phyloP scores from a whole-genome alignment of 2,888 invertebrate species.

The Diplolepis rosae region DNA sequence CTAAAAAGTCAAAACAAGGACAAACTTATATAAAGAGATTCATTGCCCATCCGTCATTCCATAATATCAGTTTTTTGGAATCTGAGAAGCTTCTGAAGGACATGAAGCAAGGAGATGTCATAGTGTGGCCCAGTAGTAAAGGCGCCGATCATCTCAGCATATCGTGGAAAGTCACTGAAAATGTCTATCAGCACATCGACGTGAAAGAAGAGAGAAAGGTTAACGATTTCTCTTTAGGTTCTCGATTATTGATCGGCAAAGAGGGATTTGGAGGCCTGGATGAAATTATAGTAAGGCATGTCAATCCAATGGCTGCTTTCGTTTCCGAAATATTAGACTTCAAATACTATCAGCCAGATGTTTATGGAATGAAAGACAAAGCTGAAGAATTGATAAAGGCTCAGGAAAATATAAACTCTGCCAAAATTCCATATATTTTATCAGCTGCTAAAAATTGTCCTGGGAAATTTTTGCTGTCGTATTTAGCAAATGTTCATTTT shows the following conservation, averaged over 20 bases:
- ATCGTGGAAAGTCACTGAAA: slow-evolving; percentile 97
- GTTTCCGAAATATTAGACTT: slow-evolving; percentile 92
- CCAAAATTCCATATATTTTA: slow-evolving; percentile 91
- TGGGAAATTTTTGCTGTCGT: slow-evolving; percentile 94
- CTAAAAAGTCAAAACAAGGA: slow-evolving; percentile 86
- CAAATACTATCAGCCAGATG: slow-evolving; percentile 89
- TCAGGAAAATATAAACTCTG: slow-evolving; percentile 89
- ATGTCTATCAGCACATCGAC: slow-evolving; percentile 96
- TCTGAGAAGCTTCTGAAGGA: slow-evolving; percentile 91
- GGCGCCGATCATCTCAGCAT: slow-evolving; percentile 96
- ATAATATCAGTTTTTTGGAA: slow-evolving; percentile 94
- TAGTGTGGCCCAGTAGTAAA: slow-evolving; percentile 96
- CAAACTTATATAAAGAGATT: slow-evolving; percentile 95
- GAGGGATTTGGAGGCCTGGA: slow-evolving; percentile 98
- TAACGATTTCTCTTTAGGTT: slow-evolving; percentile 95
- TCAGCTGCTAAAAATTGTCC: slow-evolving; percentile 88
- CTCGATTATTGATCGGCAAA: slow-evolving; percentile 87
- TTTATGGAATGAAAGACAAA: slow-evolving; percentile 87
- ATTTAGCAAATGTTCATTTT: slow-evolving; percentile 88
- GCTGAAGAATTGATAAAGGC: slow-evolving; percentile 90
- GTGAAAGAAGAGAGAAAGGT: slow-evolving; percentile 97
- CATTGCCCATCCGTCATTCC: slow-evolving; percentile 97
- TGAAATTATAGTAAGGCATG: slow-evolving; percentile 94
- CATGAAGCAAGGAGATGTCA: slow-evolving; percentile 97
- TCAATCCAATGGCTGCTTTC: slow-evolving; percentile 96